Conservation (phyloP, 2,888 invertebrate species). For the Tiliacea aurago region DNA sequence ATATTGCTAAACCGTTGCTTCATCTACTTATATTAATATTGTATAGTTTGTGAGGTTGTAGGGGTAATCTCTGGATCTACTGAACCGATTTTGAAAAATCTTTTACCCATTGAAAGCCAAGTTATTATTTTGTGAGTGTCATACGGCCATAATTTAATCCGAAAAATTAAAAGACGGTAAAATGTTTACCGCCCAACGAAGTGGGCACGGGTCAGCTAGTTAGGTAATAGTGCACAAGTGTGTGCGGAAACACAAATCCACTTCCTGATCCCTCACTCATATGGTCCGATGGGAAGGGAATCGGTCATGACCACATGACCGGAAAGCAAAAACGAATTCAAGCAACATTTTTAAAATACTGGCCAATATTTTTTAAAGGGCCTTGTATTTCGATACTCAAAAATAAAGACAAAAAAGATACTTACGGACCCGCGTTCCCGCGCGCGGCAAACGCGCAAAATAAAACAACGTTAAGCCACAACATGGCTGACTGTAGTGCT, state of each 20-base stretch:
- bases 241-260: background rate
- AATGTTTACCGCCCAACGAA: too few species aligned
- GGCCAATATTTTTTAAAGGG: background rate
- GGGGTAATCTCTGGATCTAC: too few species aligned
- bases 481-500: conserved; percentile 39
- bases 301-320: too few species aligned
- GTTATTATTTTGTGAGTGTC: too few species aligned
- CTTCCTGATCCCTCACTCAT: background rate
- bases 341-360: background rate
- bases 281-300: background rate
- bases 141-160: too few species aligned
- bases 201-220: too few species aligned
- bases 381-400: background rate
- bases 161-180: too few species aligned
- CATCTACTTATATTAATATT: too few species aligned
- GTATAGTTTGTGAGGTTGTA: too few species aligned
- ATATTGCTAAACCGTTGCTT: too few species aligned
- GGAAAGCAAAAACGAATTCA: background rate
- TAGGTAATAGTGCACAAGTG: background rate
- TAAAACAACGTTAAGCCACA: conserved; percentile 38
- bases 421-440: conserved; percentile 55
- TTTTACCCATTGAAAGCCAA: too few species aligned
- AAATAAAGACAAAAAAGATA: background rate
- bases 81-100: too few species aligned
- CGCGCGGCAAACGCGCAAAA: conserved; percentile 31